Base-by-base conservation (phyloP, 2,888 invertebrate species). In the Lottia gigantea region DNA sequence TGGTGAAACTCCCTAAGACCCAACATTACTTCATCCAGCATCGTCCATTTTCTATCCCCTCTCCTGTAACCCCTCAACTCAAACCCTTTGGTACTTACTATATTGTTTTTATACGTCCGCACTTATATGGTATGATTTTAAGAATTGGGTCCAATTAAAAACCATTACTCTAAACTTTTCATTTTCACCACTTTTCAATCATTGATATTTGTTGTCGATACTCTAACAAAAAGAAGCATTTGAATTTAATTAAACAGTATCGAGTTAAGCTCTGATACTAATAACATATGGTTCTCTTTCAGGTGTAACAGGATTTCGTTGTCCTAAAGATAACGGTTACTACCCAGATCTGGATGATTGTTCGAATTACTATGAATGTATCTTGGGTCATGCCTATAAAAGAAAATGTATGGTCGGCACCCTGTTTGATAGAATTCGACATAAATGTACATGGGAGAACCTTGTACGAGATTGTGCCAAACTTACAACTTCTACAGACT, bases 361-460 rank as follows among this genome's bases (percentile, higher is more conserved):
- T 62, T 49, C 70, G 2, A 26, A n/a, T 26, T 70, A 70, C 49
- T 66, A 61, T 46, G 70, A 70, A 46, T 70, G 70, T 46, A 70
- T 70, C 49, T 23, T 66, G 40, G 70, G 70, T 6, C 61, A 62
- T 12, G 65, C 65, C 46, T 66, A 66, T 31, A 46, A 45, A 16
- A 49, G 65, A 23, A 11, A 31, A 19, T 70, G 70, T 40, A 65
- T 31, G 26, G 61, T 23, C 6, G 70, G 70, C 3, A 70, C 70
- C 14, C 49, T 55, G 40, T 70, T 66, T 26, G 70, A 70, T 62
- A 23, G 47, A n/a, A 45, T 61, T 19, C 65, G 64, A 46, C 11
- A 55, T 15, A 70, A 70, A 31, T 70, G 70, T 62, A 66, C 70
- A 8, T 70, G 70, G 70, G 70, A 66, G 31, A 25, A 62, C 2